Evolutionary conservation across 2,888 invertebrate species (phyloP).

Genomic region (Taphrorychus bicolor): DNA sequence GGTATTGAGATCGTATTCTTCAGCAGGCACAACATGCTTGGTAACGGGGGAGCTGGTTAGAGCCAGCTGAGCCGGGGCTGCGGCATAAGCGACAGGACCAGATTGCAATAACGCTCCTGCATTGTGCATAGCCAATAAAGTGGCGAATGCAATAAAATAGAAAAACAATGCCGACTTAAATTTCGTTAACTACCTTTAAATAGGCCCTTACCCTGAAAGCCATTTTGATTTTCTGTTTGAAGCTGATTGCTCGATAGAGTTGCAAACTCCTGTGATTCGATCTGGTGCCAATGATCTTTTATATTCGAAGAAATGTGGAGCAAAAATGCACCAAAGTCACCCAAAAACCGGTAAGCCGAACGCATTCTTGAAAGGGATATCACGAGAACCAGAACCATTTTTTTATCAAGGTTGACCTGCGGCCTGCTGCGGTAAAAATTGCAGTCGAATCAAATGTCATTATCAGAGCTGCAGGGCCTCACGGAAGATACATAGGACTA

Average conservation of each 20-base stretch:
- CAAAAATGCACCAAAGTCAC: slow-evolving; percentile 11
- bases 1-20: slow-evolving; percentile 56
- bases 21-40: slow-evolving; percentile 41
- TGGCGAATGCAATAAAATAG: slow-evolving; percentile 26
- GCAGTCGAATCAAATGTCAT: slow-evolving; percentile 1
- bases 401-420: slow-evolving; percentile 27
- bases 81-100: slow-evolving; percentile 1
- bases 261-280: slow-evolving; percentile 19
- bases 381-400: slow-evolving; percentile 12
- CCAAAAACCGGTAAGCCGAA: slow-evolving; percentile 22
- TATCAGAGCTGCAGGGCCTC: not conserved
- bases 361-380: slow-evolving; percentile 19
- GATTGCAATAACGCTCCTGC: not conserved
- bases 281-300: slow-evolving; percentile 16
- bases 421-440: not conserved
- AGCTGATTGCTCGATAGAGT: slow-evolving; percentile 5
- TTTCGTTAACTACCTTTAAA: not conserved
- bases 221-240: no score
- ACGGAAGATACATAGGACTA: not conserved
- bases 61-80: slow-evolving; percentile 7
- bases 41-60: slow-evolving; percentile 45
- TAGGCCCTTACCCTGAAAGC: slow-evolving; percentile 16
- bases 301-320: slow-evolving; percentile 31
- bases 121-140: slow-evolving; percentile 7
- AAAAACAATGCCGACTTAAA: not conserved